phyloP scores from a whole-genome alignment of 2,113 vertebrate species.

The Panthera leo region DNA sequence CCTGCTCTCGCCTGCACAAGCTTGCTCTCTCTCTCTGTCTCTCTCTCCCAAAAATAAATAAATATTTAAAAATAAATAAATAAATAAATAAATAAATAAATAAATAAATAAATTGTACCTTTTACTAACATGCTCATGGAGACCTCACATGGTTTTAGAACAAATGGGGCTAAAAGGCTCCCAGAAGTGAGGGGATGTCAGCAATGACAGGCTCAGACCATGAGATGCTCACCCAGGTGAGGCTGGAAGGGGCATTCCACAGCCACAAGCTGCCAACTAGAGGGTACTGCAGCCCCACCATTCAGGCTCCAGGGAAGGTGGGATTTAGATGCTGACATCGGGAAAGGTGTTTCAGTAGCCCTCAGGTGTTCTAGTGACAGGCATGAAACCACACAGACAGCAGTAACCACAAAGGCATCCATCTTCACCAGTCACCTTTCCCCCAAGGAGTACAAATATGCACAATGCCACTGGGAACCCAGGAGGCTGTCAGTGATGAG shows the following conservation, averaged over 20 bases:
- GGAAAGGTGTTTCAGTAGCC: not conserved
- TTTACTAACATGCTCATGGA: not conserved
- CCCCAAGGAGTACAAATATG: not conserved
- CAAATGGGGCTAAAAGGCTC: not conserved
- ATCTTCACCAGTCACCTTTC: too few relatives aligned
- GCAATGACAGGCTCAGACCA: not conserved
- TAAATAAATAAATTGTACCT: too few relatives aligned
- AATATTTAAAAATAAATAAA: too few relatives aligned
- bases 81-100: not conserved
- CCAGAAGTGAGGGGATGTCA: not conserved
- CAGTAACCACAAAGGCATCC: not conserved
- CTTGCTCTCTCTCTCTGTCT: too few relatives aligned
- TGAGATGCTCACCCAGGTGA: not conserved
- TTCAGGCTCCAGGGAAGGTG: not conserved
- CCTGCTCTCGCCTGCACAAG: too few relatives aligned
- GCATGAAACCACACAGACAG: not conserved
- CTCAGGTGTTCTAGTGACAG: not conserved
- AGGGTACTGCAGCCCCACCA: rapidly evolving
- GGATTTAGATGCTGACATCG: not conserved
- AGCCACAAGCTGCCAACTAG: not conserved
- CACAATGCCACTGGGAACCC: not conserved
- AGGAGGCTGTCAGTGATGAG: rapidly evolving
- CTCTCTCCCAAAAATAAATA: too few relatives aligned
- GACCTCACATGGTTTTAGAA: not conserved
- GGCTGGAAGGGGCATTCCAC: not conserved